Conservation (phyloP, 2,797 vertebrate species). For the Agapornis canus region DNA sequence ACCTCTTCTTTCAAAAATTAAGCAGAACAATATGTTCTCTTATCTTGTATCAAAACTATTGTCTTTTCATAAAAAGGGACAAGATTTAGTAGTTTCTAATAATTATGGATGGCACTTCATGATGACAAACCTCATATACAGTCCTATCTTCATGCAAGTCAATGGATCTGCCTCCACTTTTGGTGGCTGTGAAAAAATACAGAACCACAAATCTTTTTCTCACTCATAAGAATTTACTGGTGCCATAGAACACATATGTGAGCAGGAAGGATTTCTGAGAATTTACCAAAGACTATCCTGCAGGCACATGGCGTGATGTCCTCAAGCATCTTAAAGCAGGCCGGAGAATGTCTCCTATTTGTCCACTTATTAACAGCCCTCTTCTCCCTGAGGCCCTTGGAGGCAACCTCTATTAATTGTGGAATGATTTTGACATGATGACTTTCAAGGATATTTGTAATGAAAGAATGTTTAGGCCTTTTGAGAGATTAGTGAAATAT, state of each 20-base stretch:
- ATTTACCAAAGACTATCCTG: background rate
- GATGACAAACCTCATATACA: background rate
- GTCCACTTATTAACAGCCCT: constrained; percentile 61
- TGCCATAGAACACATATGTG: background rate
- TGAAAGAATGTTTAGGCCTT: constrained; percentile 56
- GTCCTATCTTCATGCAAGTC: fast-evolving
- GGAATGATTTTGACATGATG: constrained; percentile 59
- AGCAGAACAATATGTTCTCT: background rate
- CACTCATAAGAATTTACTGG: background rate
- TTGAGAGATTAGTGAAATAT: constrained; percentile 21
- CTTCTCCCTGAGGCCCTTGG: constrained; percentile 43
- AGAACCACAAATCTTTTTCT: background rate
- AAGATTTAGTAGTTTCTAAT: background rate
- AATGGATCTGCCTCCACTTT: background rate
- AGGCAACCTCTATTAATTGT: constrained; percentile 67
- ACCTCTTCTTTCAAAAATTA: background rate
- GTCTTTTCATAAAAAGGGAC: background rate
- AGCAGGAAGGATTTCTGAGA: background rate
- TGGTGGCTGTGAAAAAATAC: background rate
- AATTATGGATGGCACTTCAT: background rate
- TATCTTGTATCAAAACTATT: background rate
- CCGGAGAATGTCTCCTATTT: constrained; percentile 38
- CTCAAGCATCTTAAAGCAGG: constrained; percentile 35
- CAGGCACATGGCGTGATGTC: background rate
- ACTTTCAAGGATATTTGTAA: constrained; percentile 65